These are phyloP conservation scores for Calonectris borealis DNA, from an alignment of 2,113 vertebrate species.

Conservation along the genomic window DNA sequence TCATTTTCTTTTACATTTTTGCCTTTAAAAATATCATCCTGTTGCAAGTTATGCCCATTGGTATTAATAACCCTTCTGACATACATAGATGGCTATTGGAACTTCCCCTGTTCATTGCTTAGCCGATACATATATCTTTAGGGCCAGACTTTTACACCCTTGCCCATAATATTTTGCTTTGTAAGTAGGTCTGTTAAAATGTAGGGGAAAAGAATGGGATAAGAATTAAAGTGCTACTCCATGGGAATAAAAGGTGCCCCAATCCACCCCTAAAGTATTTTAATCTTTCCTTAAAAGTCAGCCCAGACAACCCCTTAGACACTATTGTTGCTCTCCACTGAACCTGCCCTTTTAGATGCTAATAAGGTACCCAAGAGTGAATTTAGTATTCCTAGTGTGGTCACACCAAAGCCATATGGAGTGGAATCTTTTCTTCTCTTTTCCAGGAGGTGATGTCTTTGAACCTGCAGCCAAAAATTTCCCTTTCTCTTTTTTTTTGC, in stretches of 20 bases:
- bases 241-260: conserved; percentile 30
- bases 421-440: conserved; percentile 50
- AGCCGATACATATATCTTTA: not conserved
- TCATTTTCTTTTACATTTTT: not conserved
- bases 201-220: not conserved
- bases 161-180: conserved; percentile 5
- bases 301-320: conserved; percentile 45
- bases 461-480: conserved; percentile 58
- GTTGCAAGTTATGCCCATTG: not conserved
- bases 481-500: not conserved
- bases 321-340: conserved; percentile 50
- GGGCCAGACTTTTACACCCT: not conserved
- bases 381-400: conserved; percentile 61
- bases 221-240: conserved; percentile 15
- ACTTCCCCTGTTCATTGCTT: not conserved
- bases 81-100: not conserved
- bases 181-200: conserved; percentile 1
- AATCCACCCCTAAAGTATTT: conserved; percentile 51
- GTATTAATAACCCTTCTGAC: not conserved
- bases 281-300: conserved; percentile 60
- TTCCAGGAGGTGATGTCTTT: conserved; percentile 51
- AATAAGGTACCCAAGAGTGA: conserved; percentile 56
- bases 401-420: conserved; percentile 57
- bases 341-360: conserved; percentile 64
- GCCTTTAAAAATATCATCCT: not conserved